Percentiles rank a stretch among this genome's conserved stretches.
phyloP scores from a whole-genome alignment of 2,888 invertebrate species.

The Cremastobaeus sp. region DNA sequence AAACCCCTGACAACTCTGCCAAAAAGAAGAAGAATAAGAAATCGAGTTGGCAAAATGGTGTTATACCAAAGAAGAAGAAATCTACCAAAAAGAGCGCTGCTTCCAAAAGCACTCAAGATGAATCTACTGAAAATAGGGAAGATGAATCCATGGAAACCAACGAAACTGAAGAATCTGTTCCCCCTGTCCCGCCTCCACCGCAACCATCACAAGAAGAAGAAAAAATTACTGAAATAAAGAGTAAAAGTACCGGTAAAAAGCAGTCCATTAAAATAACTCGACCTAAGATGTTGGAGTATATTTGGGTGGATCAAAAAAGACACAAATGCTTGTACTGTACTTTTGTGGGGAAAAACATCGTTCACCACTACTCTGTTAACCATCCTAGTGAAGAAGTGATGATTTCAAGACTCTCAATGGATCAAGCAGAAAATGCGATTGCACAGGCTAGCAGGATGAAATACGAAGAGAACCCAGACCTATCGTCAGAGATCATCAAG shows the following conservation, averaged over 20 bases:
- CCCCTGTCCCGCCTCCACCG: no score
- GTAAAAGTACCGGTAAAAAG: not conserved
- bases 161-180: not conserved
- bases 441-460: slow-evolving; percentile 79
- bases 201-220: not conserved
- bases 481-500: slow-evolving; percentile 12
- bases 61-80: slow-evolving; percentile 68
- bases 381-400: slow-evolving; percentile 84
- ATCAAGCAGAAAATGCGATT: slow-evolving; percentile 80
- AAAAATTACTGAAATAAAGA: slow-evolving; percentile 36
- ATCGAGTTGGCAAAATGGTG: slow-evolving; percentile 70
- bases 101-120: slow-evolving; percentile 14
- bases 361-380: slow-evolving; percentile 83
- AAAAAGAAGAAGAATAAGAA: slow-evolving; percentile 70
- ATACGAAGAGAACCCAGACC: slow-evolving; percentile 66
- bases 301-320: slow-evolving; percentile 68
- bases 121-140: slow-evolving; percentile 20
- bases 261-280: slow-evolving; percentile 46
- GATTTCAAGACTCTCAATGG: slow-evolving; percentile 81
- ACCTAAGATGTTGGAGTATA: slow-evolving; percentile 66
- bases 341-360: slow-evolving; percentile 82
- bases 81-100: slow-evolving; percentile 48
- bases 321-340: slow-evolving; percentile 83
- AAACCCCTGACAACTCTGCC: slow-evolving; percentile 30
- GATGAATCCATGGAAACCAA: slow-evolving; percentile 3